Base-by-base conservation (phyloP, 2,888 invertebrate species). In the Itoplectis maculator region DNA sequence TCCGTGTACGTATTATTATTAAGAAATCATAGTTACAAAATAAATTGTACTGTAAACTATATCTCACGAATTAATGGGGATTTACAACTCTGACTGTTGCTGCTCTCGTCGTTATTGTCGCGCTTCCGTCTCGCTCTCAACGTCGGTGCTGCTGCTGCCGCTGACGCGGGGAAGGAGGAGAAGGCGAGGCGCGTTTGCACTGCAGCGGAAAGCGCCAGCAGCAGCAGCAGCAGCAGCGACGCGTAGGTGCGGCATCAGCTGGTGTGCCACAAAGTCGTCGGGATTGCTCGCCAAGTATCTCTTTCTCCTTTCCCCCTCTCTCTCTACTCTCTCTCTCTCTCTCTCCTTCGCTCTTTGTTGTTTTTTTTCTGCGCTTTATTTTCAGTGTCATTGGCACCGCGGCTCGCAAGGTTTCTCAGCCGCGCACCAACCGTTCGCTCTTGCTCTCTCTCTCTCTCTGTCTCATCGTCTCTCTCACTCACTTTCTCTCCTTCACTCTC, bases 311-410 rank as follows among this genome's bases (percentile, higher is more conserved):
- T 54, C 2, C 77, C 35, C 69, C 56, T 69, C 59, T 51, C 29
- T 11, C 45, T 83, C 45, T 42, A 40, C 74, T 54, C 56, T 45
- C 75, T 37, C 47, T 40, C 40, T 23, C n/a, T n/a, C n/a, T 47
- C 47, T 54, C 2, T 81, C 35, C 69, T 49, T 69, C 59, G 45
- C 29, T 11, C 45, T 83, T 37, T 42, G 40, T 74, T 54, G 49
- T 45, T 75, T 37, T 51, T 40, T 47, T 23, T 35, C 66, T 66
- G 15, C 49, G 49, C 65, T 82, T 78, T 76, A 59, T 65, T 77
- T 83, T 83, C 83, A 82, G 83, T 85, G 81, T 86, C 76, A 76
- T 85, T 76, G 83, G 23, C 74, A 81, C 76, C 73, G 81, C 73
- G 51, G 56, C 54, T 18, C 66, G 81, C 70, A 68, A 76, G 73